These are phyloP conservation scores for Leuciscus waleckii DNA, from an alignment of 2,797 vertebrate genomes.

Conservation along the genomic window DNA sequence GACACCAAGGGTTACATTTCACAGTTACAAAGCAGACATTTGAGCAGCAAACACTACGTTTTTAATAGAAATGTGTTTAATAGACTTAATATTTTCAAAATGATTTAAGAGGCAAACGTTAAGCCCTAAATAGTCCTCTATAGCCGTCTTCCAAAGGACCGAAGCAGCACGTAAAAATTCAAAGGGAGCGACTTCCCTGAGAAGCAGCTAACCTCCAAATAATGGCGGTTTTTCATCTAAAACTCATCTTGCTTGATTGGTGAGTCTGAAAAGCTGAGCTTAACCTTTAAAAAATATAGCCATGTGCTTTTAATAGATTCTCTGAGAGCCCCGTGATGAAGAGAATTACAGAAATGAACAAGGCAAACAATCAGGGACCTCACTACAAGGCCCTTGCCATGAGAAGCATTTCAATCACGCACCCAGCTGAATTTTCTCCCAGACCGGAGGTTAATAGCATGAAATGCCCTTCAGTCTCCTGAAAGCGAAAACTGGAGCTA, in stretches of 20 bases:
- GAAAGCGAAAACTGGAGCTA: slow-evolving; percentile 53
- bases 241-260: slow-evolving; percentile 49
- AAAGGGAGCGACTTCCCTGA: slow-evolving; percentile 19
- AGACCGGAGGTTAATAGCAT: slow-evolving; percentile 66
- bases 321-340: slow-evolving; percentile 50
- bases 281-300: slow-evolving; percentile 60
- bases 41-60: neutral
- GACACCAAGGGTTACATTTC: neutral
- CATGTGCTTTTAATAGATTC: slow-evolving; percentile 62
- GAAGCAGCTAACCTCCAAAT: slow-evolving; percentile 25
- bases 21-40: neutral
- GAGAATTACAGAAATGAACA: slow-evolving; percentile 58
- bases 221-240: slow-evolving; percentile 49
- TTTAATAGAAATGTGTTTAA: slow-evolving; percentile 10
- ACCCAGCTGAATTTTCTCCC: slow-evolving; percentile 57
- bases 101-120: neutral
- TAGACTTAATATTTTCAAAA: slow-evolving; percentile 11
- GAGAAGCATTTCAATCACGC: slow-evolving; percentile 62
- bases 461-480: slow-evolving; percentile 62
- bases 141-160: neutral
- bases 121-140: slow-evolving; percentile 3
- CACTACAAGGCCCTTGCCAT: slow-evolving; percentile 49
- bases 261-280: slow-evolving; percentile 46
- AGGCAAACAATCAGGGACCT: slow-evolving; percentile 52
- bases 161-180: slow-evolving; percentile 5